These are phyloP conservation scores for Hippocampus barbouri DNA, from an alignment of 2,113 vertebrate genomes.

Conservation along the genomic window DNA sequence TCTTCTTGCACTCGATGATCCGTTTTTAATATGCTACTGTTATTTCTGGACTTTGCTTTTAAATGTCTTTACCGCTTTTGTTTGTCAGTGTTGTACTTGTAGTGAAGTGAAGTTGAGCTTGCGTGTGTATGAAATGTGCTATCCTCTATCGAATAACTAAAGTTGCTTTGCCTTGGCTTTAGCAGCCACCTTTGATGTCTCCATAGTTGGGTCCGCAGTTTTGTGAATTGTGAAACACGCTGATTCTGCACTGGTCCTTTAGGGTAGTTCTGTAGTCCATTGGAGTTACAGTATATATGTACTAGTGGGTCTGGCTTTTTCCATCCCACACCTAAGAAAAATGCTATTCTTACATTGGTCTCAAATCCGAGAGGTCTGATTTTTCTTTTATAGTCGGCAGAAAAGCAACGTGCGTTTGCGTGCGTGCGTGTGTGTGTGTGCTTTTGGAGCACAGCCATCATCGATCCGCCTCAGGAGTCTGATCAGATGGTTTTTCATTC, in stretches of 20 bases:
- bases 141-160: too few relatives aligned
- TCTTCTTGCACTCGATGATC: too few relatives aligned
- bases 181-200: background rate
- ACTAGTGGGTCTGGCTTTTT: conserved; percentile 34
- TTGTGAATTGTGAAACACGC: background rate
- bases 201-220: background rate
- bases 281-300: background rate
- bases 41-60: too few relatives aligned
- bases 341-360: conserved; percentile 48
- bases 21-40: too few relatives aligned
- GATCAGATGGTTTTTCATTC: conserved; percentile 41
- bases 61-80: too few relatives aligned
- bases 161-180: background rate
- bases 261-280: background rate
- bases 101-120: too few relatives aligned
- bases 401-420: conserved; percentile 8
- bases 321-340: conserved; percentile 48
- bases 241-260: background rate
- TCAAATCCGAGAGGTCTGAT: conserved; percentile 44
- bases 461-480: conserved; percentile 32
- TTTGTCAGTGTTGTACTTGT: too few relatives aligned
- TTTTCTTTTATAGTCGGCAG: conserved; percentile 21
- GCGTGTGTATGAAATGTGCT: too few relatives aligned
- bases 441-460: conserved; percentile 17
- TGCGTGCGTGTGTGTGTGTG: background rate